phyloP scores from a whole-genome alignment of 2,888 invertebrate genomes.

The Metacarcinus magister region DNA sequence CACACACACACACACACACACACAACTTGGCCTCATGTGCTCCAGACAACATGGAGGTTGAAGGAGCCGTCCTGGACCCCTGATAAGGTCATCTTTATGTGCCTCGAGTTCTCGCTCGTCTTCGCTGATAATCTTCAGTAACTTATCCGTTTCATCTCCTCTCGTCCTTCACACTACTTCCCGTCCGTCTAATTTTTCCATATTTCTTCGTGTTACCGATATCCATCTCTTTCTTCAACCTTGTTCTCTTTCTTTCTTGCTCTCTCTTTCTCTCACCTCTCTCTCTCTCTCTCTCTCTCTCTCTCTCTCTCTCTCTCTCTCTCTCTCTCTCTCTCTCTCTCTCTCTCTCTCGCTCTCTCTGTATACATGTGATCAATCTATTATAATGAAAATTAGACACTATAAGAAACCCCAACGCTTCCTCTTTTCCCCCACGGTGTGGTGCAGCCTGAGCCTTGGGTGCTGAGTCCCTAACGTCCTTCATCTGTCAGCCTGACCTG shows the following conservation, averaged over 20 bases:
- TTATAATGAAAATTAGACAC: neutral
- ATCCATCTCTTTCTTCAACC: slow-evolving; percentile 52
- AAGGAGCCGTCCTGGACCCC: slow-evolving; percentile 16
- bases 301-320: neutral
- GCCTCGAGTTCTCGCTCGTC: slow-evolving; percentile 43
- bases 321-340: neutral
- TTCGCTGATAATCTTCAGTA: slow-evolving; percentile 58
- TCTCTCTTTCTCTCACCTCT: neutral
- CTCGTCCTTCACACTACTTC: slow-evolving; percentile 49
- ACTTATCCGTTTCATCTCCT: slow-evolving; percentile 59
- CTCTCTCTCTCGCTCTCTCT: neutral
- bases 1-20: slow-evolving; percentile 31
- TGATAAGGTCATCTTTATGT: slow-evolving; percentile 48
- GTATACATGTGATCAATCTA: neutral
- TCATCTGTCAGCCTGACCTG: neutral
- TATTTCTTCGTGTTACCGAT: slow-evolving; percentile 55
- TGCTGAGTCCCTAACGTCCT: neutral
- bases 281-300: neutral
- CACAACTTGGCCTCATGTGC: neutral
- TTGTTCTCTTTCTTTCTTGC: slow-evolving; percentile 63
- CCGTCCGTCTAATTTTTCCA: slow-evolving; percentile 58
- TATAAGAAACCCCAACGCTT: neutral
- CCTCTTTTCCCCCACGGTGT: neutral
- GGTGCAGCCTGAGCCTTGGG: neutral
- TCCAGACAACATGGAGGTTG: neutral